These are phyloP conservation scores for Anas bahamensis DNA, from an alignment of 2,797 vertebrate species.

Conservation along the genomic window DNA sequence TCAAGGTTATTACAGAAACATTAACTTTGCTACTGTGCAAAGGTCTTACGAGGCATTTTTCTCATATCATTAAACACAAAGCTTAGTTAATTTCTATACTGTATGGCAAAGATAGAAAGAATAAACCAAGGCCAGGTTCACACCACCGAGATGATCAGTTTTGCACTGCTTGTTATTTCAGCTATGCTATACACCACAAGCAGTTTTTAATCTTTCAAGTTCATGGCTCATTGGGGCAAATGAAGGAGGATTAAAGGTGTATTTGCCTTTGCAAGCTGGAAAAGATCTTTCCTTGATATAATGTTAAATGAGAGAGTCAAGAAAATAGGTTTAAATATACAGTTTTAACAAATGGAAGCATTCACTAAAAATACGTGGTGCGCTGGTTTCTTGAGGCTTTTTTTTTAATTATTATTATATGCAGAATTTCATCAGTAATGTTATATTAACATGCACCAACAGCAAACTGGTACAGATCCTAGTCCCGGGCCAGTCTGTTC, in stretches of 20 bases:
- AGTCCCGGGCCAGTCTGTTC: not conserved
- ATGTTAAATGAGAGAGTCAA: not conserved
- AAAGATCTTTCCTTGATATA: not conserved
- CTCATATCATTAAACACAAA: constrained; percentile 23
- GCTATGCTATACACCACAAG: not conserved
- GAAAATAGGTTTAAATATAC: not conserved
- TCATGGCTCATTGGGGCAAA: not conserved
- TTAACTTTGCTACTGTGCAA: not conserved
- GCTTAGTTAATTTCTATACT: constrained; percentile 35
- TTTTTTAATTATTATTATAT: not conserved
- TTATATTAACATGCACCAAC: not conserved
- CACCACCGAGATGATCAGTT: not conserved
- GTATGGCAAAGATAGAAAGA: not conserved
- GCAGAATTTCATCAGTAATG: not conserved
- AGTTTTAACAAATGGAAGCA: not conserved
- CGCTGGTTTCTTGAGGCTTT: not conserved
- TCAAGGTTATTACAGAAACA: not conserved
- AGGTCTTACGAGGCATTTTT: not conserved
- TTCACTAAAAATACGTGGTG: not conserved
- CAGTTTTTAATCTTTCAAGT: not conserved
- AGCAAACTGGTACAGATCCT: not conserved
- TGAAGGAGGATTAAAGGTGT: not conserved
- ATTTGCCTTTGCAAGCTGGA: not conserved
- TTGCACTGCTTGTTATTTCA: not conserved
- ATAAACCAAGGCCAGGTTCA: not conserved